phyloP scores from a whole-genome alignment of 92 coral and sea anemone genomes.

The Heliopora coerulea region DNA sequence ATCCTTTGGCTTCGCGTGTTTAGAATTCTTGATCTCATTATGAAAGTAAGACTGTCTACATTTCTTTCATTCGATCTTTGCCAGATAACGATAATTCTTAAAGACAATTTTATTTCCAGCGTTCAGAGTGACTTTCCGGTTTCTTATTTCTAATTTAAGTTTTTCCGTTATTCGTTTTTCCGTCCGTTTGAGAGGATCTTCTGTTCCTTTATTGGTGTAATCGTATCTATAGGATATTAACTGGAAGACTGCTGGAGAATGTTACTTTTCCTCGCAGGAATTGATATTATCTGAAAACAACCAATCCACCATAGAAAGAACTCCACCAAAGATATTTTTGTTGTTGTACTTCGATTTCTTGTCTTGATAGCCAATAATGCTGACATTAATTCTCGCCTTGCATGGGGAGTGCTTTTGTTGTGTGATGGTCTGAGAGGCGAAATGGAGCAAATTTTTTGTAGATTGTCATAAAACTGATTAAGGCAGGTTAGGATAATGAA shows the following conservation, averaged over 20 bases:
- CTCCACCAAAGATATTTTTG: too few species aligned
- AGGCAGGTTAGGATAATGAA: constrained; percentile 41
- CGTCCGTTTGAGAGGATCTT: constrained; percentile 8
- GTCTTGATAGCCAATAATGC: too few species aligned
- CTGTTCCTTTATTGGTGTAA: constrained; percentile 5
- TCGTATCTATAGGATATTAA: too few species aligned
- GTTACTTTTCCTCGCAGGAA: constrained; percentile 19
- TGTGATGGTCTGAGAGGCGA: constrained; percentile 44
- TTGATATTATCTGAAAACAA: background rate
- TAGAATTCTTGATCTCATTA: constrained; percentile 8
- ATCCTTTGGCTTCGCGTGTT: constrained; percentile 12
- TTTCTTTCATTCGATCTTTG: constrained; percentile 22
- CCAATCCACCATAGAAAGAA: background rate
- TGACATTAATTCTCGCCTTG: too few species aligned
- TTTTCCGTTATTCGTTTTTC: constrained; percentile 23
- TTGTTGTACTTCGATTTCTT: constrained; percentile 9
- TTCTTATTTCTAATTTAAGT: constrained; percentile 14
- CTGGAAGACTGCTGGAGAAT: too few species aligned
- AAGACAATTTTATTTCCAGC: background rate
- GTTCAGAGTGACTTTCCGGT: constrained; percentile 12
- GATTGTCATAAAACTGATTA: constrained; percentile 14
- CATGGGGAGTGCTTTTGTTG: too few species aligned
- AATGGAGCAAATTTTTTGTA: constrained; percentile 33
- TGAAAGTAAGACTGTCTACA: constrained; percentile 13
- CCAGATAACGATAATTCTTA: constrained; percentile 21